Evolutionary conservation across 2,888 invertebrate genomes (phyloP), one percentile per base, ranked within the genome.

Genomic region (Philaethria dido): DNA sequence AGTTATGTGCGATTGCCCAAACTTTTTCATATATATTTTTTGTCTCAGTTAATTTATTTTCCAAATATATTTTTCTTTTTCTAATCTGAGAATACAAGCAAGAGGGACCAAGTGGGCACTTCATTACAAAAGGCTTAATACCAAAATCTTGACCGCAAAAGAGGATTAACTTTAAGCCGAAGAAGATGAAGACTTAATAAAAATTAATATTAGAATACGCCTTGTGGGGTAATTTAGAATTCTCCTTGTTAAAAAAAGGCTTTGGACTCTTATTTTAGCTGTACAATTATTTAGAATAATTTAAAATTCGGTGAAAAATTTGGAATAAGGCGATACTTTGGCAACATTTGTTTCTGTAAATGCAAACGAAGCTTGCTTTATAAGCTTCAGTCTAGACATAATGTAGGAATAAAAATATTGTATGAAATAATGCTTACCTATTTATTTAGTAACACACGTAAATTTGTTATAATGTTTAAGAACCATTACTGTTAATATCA

Each of bases 81-180:
- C 9, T 39, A 57, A 42, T 16, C 42, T 16, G 9, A 42, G 42
- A 57, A 57, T 16, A 75, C 81, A 82, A 81, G 78, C 80, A 83
- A 85, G 80, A 78, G 78, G 74, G 76, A 82, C 78, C 78, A 80
- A 79, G 78, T 75, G 79, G 80, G 82, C 80, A 84, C 83, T 87
- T 87, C 84, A 85, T 88, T 87, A 88, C 84, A 86, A 85, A 86
- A 85, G 85, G 87, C 83, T 89, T 87, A 83, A 85, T 82, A 83
- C 79, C 74, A 79, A 83, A 87, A 84, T 79, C 81, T 80, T 79
- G 77, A 78, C 79, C 82, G 79, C 78, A 77, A 78, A 81, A 81
- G 78, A 75, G 80, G 85, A 85, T 87, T 87, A 80, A 80, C 62
- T 50, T 44, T 68, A 52, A 52, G 36, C 18, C 36, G 52, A 39